Evolutionary conservation across 92 coral and sea anemone genomes (phyloP).

Genomic region (Desmophyllum pertusum): DNA sequence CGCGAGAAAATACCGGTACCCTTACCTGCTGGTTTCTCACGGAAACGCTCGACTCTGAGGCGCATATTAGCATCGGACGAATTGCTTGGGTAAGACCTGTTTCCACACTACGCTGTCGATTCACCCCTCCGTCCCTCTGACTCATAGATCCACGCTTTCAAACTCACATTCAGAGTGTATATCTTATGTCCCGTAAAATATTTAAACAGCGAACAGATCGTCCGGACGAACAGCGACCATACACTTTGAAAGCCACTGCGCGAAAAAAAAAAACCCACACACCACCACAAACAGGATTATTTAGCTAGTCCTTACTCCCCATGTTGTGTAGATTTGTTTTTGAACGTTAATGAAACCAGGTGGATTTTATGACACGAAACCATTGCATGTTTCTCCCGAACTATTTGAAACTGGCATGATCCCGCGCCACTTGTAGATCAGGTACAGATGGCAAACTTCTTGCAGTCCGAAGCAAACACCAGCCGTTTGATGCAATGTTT

Average conservation of each 20-base stretch:
- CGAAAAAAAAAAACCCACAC: background rate
- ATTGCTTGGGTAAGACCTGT: slow-evolving; percentile 85
- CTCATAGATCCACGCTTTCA: slow-evolving; percentile 67
- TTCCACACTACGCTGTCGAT: slow-evolving; percentile 83
- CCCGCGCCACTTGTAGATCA: slow-evolving; percentile 1
- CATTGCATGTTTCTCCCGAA: slow-evolving; percentile 75
- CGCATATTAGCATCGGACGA: slow-evolving; percentile 74
- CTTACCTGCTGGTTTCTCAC: slow-evolving; percentile 50
- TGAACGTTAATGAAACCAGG: slow-evolving; percentile 26
- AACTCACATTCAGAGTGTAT: slow-evolving; percentile 29
- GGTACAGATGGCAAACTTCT: background rate
- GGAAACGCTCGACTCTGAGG: slow-evolving; percentile 65
- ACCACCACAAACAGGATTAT: background rate
- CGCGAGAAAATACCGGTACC: background rate
- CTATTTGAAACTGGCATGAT: slow-evolving; percentile 61
- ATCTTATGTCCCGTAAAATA: slow-evolving; percentile 17
- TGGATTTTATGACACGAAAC: slow-evolving; percentile 47
- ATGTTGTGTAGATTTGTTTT: background rate
- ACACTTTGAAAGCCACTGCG: slow-evolving; percentile 22
- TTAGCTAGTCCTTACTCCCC: background rate
- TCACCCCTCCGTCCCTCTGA: slow-evolving; percentile 68
- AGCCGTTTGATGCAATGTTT: background rate
- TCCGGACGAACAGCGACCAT: slow-evolving; percentile 25
- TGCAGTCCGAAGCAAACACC: background rate
- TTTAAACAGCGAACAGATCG: slow-evolving; percentile 19